Evolutionary conservation across 2,888 invertebrate species (phyloP).

Genomic region (Horisme vitalbata): DNA sequence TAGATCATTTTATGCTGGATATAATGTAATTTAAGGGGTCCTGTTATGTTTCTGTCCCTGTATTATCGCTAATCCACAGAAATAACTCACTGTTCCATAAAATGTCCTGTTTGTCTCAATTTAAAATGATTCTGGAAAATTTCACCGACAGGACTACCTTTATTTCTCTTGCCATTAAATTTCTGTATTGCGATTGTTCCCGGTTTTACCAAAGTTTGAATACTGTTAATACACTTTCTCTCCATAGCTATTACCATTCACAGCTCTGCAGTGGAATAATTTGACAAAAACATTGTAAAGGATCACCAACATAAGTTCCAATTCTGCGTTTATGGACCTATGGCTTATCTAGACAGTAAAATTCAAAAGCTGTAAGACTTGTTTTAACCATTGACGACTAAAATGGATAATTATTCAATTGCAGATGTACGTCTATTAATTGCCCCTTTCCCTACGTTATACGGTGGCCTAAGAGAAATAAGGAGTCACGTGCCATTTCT

Average conservation of each 20-base stretch:
- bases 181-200: conserved; percentile 43
- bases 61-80: no score
- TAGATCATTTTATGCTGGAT: no score
- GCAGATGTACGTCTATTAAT: conserved; percentile 64
- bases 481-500: conserved; percentile 50
- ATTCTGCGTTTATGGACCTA: conserved; percentile 57
- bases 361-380: conserved; percentile 75
- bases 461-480: conserved; percentile 75
- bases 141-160: conserved; percentile 71
- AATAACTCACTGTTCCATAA: conserved; percentile 11
- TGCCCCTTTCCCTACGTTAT: conserved; percentile 61
- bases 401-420: conserved; percentile 78
- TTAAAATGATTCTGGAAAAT: conserved; percentile 68
- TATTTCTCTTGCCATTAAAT: conserved; percentile 75
- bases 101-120: not conserved
- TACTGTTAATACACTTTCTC: conserved; percentile 66
- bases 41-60: not conserved
- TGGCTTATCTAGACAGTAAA: conserved; percentile 63
- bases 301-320: conserved; percentile 64
- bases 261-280: conserved; percentile 82
- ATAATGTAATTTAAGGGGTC: no score
- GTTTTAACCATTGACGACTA: conserved; percentile 82
- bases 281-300: conserved; percentile 57
- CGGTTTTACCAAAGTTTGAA: conserved; percentile 42
- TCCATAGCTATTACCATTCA: conserved; percentile 71